These are phyloP conservation scores for Phrixothrix hirtus DNA, from an alignment of 2,888 invertebrate species.

Conservation along the genomic window DNA sequence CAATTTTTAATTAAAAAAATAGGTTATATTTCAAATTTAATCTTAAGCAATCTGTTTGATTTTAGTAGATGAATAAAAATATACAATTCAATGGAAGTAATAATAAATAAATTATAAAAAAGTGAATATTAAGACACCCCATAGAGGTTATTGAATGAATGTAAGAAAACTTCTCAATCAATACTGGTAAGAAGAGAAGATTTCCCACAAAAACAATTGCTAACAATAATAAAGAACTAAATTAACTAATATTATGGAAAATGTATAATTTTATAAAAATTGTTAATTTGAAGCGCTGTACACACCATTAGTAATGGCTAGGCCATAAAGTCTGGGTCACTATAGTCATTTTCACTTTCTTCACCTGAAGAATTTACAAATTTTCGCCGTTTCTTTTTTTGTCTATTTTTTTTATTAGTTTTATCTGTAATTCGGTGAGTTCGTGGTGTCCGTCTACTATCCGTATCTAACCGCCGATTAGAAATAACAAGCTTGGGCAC, in stretches of 20 bases:
- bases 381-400: constrained; percentile 62
- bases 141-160: not conserved
- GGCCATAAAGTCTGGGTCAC: constrained; percentile 61
- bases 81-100: constrained; percentile 4
- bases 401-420: constrained; percentile 57
- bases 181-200: too few relatives aligned
- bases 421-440: constrained; percentile 54
- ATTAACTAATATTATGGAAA: constrained; percentile 16
- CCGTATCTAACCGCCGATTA: constrained; percentile 54
- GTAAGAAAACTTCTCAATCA: not conserved
- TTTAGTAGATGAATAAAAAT: constrained; percentile 12
- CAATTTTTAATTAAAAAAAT: too few relatives aligned
- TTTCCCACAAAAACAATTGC: not conserved
- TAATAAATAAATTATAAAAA: not conserved
- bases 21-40: too few relatives aligned
- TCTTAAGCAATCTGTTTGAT: constrained; percentile 18
- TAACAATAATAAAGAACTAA: constrained; percentile 1
- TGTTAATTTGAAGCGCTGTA: constrained; percentile 43
- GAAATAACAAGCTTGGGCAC: constrained; percentile 60
- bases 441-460: constrained; percentile 51
- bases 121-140: not conserved
- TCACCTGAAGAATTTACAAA: constrained; percentile 61
- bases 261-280: constrained; percentile 38
- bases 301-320: constrained; percentile 47
- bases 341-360: constrained; percentile 69